phyloP scores from a whole-genome alignment of 2,113 vertebrate species.

The Heptranchias perlo region DNA sequence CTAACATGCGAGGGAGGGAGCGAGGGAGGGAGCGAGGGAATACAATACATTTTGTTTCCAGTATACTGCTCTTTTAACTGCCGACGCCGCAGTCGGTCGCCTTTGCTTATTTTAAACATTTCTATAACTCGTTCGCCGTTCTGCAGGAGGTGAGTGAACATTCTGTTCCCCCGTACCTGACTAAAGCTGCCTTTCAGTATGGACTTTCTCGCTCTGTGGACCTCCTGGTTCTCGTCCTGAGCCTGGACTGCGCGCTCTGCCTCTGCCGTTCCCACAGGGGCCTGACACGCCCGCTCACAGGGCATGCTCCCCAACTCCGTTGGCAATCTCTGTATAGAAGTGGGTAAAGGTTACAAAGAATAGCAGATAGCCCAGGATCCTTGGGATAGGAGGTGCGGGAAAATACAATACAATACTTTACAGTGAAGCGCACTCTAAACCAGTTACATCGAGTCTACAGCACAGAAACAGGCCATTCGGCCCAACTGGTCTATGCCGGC shows the following conservation, averaged over 20 bases:
- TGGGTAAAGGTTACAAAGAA: not conserved
- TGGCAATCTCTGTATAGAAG: not conserved
- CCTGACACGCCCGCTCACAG: not conserved
- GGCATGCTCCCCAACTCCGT: not conserved
- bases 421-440: not conserved
- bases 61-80: too few relatives aligned
- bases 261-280: not conserved
- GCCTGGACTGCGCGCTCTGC: not conserved
- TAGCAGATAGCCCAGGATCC: not conserved
- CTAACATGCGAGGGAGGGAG: too few relatives aligned
- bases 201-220: constrained; percentile 1
- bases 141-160: not conserved
- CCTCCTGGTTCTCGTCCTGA: constrained; percentile 3
- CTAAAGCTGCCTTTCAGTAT: constrained; percentile 23
- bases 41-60: too few relatives aligned
- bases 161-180: not conserved
- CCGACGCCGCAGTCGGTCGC: too few relatives aligned
- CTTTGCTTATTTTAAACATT: not conserved
- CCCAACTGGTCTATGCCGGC: too few relatives aligned
- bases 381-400: not conserved
- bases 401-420: not conserved
- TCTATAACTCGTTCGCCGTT: not conserved
- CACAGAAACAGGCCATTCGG: too few relatives aligned
- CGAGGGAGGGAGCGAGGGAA: too few relatives aligned
- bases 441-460: too few relatives aligned